Evolutionary conservation across 2,797 vertebrate species (phyloP), one percentile per base, ranked within the genome.

Genomic region (Hafferia zeledoni): DNA sequence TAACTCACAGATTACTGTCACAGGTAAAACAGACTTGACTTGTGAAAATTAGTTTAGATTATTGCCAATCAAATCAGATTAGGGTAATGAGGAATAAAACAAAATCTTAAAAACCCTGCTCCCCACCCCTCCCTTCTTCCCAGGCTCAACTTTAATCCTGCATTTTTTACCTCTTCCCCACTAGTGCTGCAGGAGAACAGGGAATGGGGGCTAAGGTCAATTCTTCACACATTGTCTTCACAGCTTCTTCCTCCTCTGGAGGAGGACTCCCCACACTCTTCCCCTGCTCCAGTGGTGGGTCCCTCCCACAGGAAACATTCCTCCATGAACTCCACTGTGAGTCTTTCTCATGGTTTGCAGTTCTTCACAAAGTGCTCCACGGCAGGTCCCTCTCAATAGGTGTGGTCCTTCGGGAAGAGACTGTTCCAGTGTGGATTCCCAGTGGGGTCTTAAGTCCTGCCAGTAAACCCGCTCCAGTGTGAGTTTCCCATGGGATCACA

Each of bases 141-240:
- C 0, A 0, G 7, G 20, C 7, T 64, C 28, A 64, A 1, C 15
- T 59, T 46, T 33, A 13, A 12, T 39, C 8, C 25, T 70, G 44
- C 30, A 52, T 31, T 64, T 30, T 46, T 14, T 33, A 39, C 23
- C 19, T 70, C 11, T 14, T 46, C 44, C 35, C 14, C 0, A 0
- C 8, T 39, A 46, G 37, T 22, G 20, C 8, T 30, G 63, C 50
- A 39, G 46, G 17, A 52, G 11, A n/a, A 39, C 37, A 39, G 28
- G 19, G n/a, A 64, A 31, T 18, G 14, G 11, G 6, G 5, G 4
- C 20, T 31, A 7, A 17, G 44, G 19, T 37, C 44, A 16, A 8
- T 52, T 63, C 28, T 44, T 77, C 44, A 31, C 8, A 30, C 8
- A 22, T 1, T 41, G 25, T 31, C 39, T 60, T 44, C 44, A 10